Evolutionary conservation across 2,113 vertebrate genomes (phyloP).

Genomic region (Pheucticus melanocephalus): DNA sequence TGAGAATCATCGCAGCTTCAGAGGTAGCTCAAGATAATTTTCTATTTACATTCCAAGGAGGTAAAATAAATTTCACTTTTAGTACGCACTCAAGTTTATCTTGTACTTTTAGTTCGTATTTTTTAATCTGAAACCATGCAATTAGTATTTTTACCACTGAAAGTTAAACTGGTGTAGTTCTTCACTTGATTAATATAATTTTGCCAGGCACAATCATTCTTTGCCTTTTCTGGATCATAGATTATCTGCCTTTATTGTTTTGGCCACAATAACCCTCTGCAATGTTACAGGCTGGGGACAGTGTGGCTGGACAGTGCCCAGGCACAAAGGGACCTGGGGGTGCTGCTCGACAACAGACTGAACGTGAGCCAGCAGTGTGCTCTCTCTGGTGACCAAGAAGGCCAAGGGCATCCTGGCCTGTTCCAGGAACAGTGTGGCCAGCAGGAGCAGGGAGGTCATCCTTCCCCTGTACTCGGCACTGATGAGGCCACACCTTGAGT

Average conservation of each 20-base stretch:
- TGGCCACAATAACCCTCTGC: neutral
- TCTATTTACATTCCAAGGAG: neutral
- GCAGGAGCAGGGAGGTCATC: neutral
- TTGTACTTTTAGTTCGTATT: neutral
- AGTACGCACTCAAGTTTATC: neutral
- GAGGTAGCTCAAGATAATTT: neutral
- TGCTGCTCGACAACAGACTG: neutral
- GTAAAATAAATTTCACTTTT: neutral
- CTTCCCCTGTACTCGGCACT: neutral
- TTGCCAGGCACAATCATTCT: neutral
- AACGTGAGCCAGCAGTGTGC: neutral
- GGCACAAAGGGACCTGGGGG: neutral
- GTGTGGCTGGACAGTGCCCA: neutral
- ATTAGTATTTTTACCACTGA: neutral
- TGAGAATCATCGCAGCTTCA: neutral
- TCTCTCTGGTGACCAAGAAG: neutral
- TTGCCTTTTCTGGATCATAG: neutral
- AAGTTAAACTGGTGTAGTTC: neutral
- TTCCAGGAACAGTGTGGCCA: neutral
- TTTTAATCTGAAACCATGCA: neutral
- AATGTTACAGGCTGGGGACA: rapidly evolving
- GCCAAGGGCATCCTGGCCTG: neutral
- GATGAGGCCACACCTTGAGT: neutral
- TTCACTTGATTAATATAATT: neutral
- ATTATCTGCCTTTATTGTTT: neutral